Evolutionary conservation across 2,797 vertebrate species (phyloP).

Genomic region (Oreonectes daqikongensis): DNA sequence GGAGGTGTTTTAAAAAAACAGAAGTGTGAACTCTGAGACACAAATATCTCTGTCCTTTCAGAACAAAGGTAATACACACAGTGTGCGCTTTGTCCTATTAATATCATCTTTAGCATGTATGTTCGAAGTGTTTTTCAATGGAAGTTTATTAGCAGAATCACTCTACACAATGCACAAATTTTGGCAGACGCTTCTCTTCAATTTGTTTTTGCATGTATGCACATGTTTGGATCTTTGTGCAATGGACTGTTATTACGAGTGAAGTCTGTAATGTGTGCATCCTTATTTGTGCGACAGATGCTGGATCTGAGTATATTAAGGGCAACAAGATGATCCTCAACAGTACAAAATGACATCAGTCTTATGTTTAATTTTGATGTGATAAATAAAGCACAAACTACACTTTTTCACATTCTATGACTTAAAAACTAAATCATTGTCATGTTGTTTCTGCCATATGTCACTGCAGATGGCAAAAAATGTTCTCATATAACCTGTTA

Average conservation of each 20-base stretch:
- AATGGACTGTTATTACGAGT: neutral
- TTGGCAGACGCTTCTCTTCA: no score
- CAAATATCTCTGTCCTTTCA: neutral
- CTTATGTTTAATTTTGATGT: neutral
- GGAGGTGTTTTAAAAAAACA: neutral
- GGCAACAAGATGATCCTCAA: neutral
- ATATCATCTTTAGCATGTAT: no score
- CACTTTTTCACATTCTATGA: no score
- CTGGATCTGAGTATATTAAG: neutral
- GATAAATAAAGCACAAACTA: neutral
- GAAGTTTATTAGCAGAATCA: no score
- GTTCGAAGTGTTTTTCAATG: no score
- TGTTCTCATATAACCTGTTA: neutral
- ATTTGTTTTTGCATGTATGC: slow-evolving; percentile 9
- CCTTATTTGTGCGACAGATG: neutral
- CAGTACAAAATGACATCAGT: no score
- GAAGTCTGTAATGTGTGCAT: neutral
- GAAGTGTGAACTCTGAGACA: neutral
- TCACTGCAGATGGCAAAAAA: neutral
- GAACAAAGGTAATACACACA: neutral
- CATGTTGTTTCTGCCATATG: neutral
- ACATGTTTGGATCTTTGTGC: neutral
- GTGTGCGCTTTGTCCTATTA: no score
- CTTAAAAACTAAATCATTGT: no score
- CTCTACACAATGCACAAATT: no score